Evolutionary conservation across 2,888 invertebrate genomes (phyloP).

Genomic region (Xiphydria camelus): DNA sequence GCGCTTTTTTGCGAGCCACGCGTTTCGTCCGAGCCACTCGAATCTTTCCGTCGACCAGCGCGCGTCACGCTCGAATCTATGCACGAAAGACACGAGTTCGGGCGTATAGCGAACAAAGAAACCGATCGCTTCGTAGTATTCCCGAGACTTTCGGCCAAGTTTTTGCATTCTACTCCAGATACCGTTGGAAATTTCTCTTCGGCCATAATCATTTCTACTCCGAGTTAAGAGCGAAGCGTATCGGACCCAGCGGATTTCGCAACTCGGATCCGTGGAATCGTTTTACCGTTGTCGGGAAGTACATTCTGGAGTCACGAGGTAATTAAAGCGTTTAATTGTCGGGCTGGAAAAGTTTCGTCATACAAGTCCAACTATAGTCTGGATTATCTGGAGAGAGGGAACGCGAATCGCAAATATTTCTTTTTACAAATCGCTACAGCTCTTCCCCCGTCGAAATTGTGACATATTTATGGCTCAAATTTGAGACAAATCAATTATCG

Average conservation of each 20-base stretch:
- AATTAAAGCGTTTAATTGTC: not conserved
- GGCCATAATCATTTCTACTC: not conserved
- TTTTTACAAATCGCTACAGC: too few species aligned
- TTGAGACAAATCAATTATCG: too few species aligned
- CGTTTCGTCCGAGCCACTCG: not conserved
- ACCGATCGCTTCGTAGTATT: slow-evolving; percentile 25
- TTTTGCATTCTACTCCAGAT: slow-evolving; percentile 41
- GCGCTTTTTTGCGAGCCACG: not conserved
- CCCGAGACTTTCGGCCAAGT: slow-evolving; percentile 17
- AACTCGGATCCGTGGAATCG: too few species aligned
- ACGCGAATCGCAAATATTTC: too few species aligned
- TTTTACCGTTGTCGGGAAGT: too few species aligned
- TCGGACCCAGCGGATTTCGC: too few species aligned
- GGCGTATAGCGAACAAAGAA: slow-evolving; percentile 37
- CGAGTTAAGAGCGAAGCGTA: slow-evolving; percentile 10
- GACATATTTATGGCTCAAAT: too few species aligned
- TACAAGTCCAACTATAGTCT: too few species aligned
- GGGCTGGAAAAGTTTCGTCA: too few species aligned
- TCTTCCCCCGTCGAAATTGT: too few species aligned
- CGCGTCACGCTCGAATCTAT: not conserved
- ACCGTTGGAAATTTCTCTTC: slow-evolving; percentile 39
- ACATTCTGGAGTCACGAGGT: too few species aligned
- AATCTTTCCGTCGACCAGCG: not conserved
- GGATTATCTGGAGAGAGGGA: too few species aligned
- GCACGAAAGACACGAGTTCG: not conserved